phyloP scores from a whole-genome alignment of 1,140 invertebrate genomes.

The Eurytemora carolleeae region DNA sequence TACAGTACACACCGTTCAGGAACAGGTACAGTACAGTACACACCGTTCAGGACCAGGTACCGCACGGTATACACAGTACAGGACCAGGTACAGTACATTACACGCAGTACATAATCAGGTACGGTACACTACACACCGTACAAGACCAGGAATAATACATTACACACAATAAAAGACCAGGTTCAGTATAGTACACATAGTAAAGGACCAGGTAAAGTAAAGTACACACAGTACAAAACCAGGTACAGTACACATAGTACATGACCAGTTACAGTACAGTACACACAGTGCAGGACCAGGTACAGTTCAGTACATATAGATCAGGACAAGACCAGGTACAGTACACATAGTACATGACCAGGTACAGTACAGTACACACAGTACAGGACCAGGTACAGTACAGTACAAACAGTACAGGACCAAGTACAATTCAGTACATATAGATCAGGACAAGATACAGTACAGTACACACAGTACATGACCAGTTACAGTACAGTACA shows the following conservation, averaged over 20 bases:
- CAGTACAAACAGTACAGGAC: too few relatives aligned
- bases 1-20: neutral
- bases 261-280: too few relatives aligned
- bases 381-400: neutral
- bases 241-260: too few relatives aligned
- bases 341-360: neutral
- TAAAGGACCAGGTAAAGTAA: neutral
- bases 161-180: neutral
- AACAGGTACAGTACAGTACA: neutral
- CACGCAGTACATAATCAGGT: too few relatives aligned
- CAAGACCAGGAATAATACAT: neutral
- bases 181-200: neutral
- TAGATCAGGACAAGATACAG: neutral
- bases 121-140: neutral
- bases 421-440: too few relatives aligned
- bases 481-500: too few relatives aligned
- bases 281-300: too few relatives aligned
- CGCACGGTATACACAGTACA: neutral
- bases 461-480: too few relatives aligned
- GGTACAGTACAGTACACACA: neutral
- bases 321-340: neutral
- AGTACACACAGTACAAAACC: neutral
- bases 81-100: too few relatives aligned
- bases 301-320: neutral
- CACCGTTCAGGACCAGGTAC: neutral